These are phyloP conservation scores for Lepas anatifera DNA, from an alignment of 2,888 invertebrate species.

Conservation along the genomic window DNA sequence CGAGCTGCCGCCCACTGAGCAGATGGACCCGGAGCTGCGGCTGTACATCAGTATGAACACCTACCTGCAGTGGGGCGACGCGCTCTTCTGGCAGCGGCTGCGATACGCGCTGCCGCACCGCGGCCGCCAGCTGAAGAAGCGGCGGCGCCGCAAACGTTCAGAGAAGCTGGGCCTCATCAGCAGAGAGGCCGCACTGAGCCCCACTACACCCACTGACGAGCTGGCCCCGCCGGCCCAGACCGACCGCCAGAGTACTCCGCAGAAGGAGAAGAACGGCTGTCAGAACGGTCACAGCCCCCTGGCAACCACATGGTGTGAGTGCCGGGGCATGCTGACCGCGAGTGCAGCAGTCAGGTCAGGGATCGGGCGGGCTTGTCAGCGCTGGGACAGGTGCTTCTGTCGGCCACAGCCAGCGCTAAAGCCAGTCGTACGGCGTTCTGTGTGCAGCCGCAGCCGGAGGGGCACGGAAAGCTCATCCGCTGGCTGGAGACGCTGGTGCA, in stretches of 20 bases:
- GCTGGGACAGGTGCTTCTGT: too few species aligned
- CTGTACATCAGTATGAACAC: conserved; percentile 62
- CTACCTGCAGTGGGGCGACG: conserved; percentile 67
- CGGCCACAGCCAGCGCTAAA: too few species aligned
- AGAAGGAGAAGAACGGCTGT: too few species aligned
- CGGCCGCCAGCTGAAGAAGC: background rate
- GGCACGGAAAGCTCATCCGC: too few species aligned
- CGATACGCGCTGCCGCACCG: conserved; percentile 55
- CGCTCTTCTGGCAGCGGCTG: conserved; percentile 69
- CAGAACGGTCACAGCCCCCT: background rate
- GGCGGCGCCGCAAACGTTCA: background rate
- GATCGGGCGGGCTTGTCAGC: too few species aligned
- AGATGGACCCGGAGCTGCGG: conserved; percentile 53
- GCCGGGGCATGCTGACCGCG: background rate
- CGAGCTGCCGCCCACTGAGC: conserved; percentile 44
- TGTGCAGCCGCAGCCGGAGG: too few species aligned
- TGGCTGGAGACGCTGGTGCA: too few species aligned
- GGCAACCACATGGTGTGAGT: background rate
- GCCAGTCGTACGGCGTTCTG: too few species aligned
- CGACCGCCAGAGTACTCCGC: too few species aligned
- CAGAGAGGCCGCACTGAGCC: background rate
- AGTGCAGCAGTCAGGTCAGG: background rate
- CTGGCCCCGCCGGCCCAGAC: background rate
- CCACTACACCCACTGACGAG: background rate
- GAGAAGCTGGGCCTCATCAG: background rate